Conservation (phyloP, 2,797 vertebrate genomes). For the Garrulus glandarius region DNA sequence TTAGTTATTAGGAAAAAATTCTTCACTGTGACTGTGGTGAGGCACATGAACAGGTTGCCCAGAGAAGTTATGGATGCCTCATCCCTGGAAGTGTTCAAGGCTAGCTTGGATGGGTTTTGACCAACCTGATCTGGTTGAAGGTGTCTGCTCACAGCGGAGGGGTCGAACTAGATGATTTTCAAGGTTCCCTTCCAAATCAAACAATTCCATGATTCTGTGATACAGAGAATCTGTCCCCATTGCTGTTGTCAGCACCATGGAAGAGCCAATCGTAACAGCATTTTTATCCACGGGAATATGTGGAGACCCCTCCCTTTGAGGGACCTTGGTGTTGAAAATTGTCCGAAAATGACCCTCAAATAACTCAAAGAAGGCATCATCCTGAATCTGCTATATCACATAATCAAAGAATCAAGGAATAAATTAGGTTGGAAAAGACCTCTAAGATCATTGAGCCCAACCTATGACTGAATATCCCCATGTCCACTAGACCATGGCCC, state of each 20-base stretch:
- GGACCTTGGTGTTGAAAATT: neutral
- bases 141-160: neutral
- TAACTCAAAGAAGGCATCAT: neutral
- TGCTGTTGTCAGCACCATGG: neutral
- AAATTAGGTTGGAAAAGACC: neutral
- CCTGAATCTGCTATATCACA: neutral
- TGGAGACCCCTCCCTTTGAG: neutral
- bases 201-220: neutral
- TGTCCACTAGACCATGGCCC: neutral
- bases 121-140: neutral
- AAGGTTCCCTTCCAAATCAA: neutral
- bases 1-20: neutral
- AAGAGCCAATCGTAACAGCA: neutral
- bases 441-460: neutral
- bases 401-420: neutral
- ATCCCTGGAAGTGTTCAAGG: neutral
- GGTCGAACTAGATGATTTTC: neutral
- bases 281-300: neutral
- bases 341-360: neutral
- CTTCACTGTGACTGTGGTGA: neutral
- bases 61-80: neutral
- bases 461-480: accelerated
- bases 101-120: neutral
- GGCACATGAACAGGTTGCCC: neutral
- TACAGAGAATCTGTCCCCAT: neutral